Percentiles rank a stretch among this genome's conserved stretches.
Evolutionary conservation across 2,113 vertebrate species (phyloP).

Genomic region (Phalacrocorax aristotelis): DNA sequence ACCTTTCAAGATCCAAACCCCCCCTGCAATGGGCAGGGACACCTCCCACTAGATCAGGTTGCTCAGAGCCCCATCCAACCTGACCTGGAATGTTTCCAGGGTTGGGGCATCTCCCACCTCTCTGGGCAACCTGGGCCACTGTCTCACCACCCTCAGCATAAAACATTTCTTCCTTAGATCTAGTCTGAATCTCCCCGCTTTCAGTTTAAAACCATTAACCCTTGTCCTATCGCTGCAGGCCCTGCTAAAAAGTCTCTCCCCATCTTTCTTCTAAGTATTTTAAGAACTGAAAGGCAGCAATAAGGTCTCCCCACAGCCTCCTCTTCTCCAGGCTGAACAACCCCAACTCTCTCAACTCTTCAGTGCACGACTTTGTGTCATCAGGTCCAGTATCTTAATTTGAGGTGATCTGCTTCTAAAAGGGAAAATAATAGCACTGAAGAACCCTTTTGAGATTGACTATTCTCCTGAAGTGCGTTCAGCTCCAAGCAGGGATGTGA

Average conservation of each 20-base stretch:
- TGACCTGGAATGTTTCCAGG: background rate
- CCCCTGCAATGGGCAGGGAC: accelerated
- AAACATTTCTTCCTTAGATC: background rate
- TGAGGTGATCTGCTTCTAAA: background rate
- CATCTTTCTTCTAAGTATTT: background rate
- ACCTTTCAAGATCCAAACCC: accelerated
- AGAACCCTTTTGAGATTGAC: background rate
- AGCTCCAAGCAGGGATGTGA: background rate
- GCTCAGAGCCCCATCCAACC: accelerated
- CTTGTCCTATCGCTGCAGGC: accelerated
- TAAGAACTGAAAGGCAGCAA: background rate
- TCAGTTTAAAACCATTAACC: background rate
- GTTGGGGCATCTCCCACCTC: background rate
- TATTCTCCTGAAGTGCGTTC: background rate
- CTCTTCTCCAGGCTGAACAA: background rate
- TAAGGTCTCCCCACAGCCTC: accelerated
- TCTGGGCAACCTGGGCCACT: background rate
- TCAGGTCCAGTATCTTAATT: background rate
- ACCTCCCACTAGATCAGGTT: accelerated
- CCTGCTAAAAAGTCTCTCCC: too few relatives aligned
- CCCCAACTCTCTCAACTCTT: background rate
- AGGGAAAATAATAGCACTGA: background rate
- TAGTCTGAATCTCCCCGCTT: background rate
- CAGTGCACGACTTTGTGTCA: background rate
- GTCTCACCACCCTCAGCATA: accelerated